Evolutionary conservation across 2,797 vertebrate species (phyloP).

Genomic region (Iguana delicatissima): DNA sequence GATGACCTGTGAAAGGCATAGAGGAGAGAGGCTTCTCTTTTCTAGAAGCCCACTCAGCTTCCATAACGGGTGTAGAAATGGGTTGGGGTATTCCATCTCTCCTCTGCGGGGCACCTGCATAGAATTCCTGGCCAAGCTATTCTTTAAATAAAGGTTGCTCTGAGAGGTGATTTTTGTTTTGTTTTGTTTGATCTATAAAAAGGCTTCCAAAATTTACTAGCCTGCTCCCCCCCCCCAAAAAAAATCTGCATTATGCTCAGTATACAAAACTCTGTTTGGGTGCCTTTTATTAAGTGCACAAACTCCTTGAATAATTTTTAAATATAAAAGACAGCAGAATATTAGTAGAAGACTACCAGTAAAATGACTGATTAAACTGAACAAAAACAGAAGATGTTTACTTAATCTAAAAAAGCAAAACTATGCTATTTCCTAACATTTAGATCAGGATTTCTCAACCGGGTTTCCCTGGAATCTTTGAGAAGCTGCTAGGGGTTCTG

Average conservation of each 20-base stretch:
- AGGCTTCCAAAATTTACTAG: background rate
- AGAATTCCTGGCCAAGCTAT: background rate
- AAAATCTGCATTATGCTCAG: no score
- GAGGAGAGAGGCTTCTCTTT: background rate
- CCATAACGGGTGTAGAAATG: background rate
- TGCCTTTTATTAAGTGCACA: background rate
- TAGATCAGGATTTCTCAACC: background rate
- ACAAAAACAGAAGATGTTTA: background rate
- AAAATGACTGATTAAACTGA: background rate
- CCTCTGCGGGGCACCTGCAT: no score
- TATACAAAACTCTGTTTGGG: background rate
- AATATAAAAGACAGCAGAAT: background rate
- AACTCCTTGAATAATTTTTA: background rate
- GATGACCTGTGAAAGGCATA: no score
- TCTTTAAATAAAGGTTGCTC: background rate
- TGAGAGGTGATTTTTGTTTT: background rate
- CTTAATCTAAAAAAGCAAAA: background rate
- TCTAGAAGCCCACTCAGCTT: background rate
- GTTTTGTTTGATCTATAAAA: background rate
- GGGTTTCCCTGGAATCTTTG: no score
- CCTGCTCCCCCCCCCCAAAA: no score
- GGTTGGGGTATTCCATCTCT: rapidly evolving
- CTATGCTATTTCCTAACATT: background rate
- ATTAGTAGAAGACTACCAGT: background rate
- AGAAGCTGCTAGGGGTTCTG: no score